Base-by-base conservation (phyloP, 2,797 vertebrate species). In the Bucorvus abyssinicus region DNA sequence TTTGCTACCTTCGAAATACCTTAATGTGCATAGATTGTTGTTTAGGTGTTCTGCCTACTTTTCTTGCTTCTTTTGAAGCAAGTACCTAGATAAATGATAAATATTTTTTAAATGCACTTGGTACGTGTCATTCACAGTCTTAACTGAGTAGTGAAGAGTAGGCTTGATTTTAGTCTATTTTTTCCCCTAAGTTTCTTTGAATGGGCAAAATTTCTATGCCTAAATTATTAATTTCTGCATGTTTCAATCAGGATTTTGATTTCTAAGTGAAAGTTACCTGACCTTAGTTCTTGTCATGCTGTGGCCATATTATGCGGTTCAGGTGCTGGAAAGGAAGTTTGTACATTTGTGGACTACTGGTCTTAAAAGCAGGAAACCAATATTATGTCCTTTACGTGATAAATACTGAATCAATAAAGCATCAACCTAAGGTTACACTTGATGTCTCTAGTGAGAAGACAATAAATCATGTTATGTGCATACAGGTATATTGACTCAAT, bases 381-480 rank as follows among this genome's bases (percentile, higher is more conserved):
- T 96, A 95, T 95, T 61, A 95, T 92, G 69, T 93, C 75, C 56
- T 90, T 93, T 87, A 61, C 16, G 3, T 90, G 90, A 89, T 77
- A 96, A 93, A 87, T 94, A 87, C 3, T 55, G 88, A 85, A 94
- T 96, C 88, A 1, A 94, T 94, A 95, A 93, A 93, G 75, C 88
- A 78, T 90, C 94, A 85, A 12, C 92, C 75, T 80, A 68, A 84
- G 94, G 93, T 96, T 97, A 92, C 90, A 90, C 86, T 91, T 89
- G 64, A 61, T 92, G 90, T 94, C 78, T 93, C 44, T 73, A 77
- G 80, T 90, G 95, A 94, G 90, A 95, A 95, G 93, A 95, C 86
- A 94, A 94, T 96, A 96, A 95, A 95, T 95, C 94, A 96, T 87
- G 78, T 71, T 95, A 87, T 85, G 47, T 89, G 64, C 57, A 85